Evolutionary conservation across 2,888 invertebrate species (phyloP).

Genomic region (Drosophila paucipuncta): DNA sequence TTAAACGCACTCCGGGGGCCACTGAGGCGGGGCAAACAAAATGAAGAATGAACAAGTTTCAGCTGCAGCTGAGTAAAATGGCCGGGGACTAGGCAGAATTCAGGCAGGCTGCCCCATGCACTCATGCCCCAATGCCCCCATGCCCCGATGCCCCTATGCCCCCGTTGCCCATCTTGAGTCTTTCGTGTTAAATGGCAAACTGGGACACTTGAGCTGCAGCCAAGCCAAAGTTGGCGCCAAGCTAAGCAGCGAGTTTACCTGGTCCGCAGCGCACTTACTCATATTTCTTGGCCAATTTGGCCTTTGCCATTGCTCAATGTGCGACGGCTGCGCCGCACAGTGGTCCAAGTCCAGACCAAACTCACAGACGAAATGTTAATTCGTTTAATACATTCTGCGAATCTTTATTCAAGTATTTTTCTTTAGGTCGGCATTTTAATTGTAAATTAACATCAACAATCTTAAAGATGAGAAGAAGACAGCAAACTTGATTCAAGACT

Average conservation of each 20-base stretch:
- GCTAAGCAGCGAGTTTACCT: constrained; percentile 48
- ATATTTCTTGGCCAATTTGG: constrained; percentile 70
- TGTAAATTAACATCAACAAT: not conserved
- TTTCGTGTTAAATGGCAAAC: constrained; percentile 78
- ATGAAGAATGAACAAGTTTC: constrained; percentile 72
- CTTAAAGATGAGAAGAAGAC: not conserved
- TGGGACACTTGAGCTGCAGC: constrained; percentile 79
- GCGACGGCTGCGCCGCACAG: constrained; percentile 42
- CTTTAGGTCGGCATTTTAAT: not conserved
- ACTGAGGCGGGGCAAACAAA: constrained; percentile 51
- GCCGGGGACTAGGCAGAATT: constrained; percentile 22
- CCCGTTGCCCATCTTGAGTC: constrained; percentile 10
- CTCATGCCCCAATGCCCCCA: not conserved
- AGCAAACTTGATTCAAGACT: not conserved
- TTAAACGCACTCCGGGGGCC: constrained; percentile 76
- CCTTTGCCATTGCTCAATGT: constrained; percentile 58
- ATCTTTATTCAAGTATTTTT: not conserved
- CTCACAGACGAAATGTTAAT: not conserved
- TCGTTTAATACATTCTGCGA: not conserved
- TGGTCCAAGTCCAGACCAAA: not conserved
- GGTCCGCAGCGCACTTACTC: constrained; percentile 39
- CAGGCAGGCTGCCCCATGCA: not conserved
- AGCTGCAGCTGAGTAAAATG: constrained; percentile 33
- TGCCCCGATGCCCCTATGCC: not conserved
- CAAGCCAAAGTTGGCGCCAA: constrained; percentile 69